phyloP scores from a whole-genome alignment of 1,140 invertebrate species.

The Lepidostoma basale region DNA sequence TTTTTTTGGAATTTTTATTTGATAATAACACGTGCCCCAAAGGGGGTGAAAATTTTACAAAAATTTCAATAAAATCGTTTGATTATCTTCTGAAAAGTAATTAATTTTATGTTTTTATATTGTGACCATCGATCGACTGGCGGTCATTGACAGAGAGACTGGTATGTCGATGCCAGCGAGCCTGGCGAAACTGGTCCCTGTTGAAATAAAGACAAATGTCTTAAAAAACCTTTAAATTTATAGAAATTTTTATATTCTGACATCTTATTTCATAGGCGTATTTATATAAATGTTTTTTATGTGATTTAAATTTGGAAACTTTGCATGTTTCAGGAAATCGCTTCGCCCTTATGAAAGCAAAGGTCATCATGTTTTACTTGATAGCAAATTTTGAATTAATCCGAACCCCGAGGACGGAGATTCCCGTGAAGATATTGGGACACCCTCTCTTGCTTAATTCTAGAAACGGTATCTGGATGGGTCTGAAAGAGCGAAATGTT shows the following conservation, averaged over 20 bases:
- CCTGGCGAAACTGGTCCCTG: too few species aligned
- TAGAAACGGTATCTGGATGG: not conserved
- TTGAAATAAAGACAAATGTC: not conserved
- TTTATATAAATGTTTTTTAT: not conserved
- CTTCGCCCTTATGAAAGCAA: slow-evolving; percentile 57
- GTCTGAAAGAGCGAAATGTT: not conserved
- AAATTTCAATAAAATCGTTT: too few species aligned
- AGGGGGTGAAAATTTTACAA: too few species aligned
- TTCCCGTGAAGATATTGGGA: slow-evolving; percentile 42
- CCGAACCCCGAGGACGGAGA: slow-evolving; percentile 49
- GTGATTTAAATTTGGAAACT: not conserved
- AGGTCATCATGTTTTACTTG: slow-evolving; percentile 53
- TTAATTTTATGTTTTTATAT: too few species aligned
- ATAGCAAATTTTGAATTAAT: slow-evolving; percentile 51
- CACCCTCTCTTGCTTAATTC: not conserved
- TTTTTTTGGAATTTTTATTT: too few species aligned
- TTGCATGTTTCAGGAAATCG: slow-evolving; percentile 34
- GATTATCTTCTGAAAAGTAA: too few species aligned
- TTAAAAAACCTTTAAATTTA: not conserved
- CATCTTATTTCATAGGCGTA: not conserved
- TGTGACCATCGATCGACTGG: too few species aligned
- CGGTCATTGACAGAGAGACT: too few species aligned
- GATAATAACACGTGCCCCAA: too few species aligned
- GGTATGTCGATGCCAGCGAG: too few species aligned
- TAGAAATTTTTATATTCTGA: not conserved